These are phyloP conservation scores for Seriola dumerili DNA, from an alignment of 2,113 vertebrate species.

Conservation along the genomic window DNA sequence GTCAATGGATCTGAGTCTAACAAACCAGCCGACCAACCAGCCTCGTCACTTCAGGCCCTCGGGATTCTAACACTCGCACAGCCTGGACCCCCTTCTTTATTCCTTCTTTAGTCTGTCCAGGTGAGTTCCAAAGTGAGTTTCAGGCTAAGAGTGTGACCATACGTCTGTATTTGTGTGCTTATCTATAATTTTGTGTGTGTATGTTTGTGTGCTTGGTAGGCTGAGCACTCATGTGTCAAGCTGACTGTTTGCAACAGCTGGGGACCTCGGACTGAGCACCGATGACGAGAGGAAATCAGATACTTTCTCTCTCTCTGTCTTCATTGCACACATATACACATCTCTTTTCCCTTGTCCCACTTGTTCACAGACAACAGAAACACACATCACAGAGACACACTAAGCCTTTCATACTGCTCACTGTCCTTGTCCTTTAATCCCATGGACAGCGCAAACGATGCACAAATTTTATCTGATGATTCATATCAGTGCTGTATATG, in stretches of 20 bases:
- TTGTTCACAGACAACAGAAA: slow-evolving; percentile 30
- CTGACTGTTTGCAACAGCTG: slow-evolving; percentile 83
- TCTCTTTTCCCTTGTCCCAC: slow-evolving; percentile 34
- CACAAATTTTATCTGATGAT: neutral
- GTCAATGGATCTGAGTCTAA: slow-evolving; percentile 13
- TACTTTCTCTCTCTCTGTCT: slow-evolving; percentile 55
- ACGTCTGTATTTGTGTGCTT: slow-evolving; percentile 23
- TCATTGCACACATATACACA: slow-evolving; percentile 38
- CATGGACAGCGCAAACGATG: neutral
- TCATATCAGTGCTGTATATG: neutral
- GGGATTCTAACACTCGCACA: neutral
- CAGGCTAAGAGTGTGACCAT: slow-evolving; percentile 29
- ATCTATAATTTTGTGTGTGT: slow-evolving; percentile 37
- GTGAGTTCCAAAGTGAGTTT: slow-evolving; percentile 62
- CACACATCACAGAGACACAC: neutral
- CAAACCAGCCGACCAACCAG: slow-evolving; percentile 29
- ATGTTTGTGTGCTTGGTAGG: slow-evolving; percentile 49
- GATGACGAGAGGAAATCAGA: slow-evolving; percentile 80
- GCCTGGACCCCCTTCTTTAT: slow-evolving; percentile 14
- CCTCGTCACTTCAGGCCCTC: slow-evolving; percentile 30
- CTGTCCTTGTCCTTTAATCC: neutral
- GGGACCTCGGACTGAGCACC: slow-evolving; percentile 56
- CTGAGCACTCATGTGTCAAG: slow-evolving; percentile 63
- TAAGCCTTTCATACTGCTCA: neutral
- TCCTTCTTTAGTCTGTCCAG: slow-evolving; percentile 21